Conservation (phyloP, 2,113 vertebrate genomes). For the Pterophyllum scalare region DNA sequence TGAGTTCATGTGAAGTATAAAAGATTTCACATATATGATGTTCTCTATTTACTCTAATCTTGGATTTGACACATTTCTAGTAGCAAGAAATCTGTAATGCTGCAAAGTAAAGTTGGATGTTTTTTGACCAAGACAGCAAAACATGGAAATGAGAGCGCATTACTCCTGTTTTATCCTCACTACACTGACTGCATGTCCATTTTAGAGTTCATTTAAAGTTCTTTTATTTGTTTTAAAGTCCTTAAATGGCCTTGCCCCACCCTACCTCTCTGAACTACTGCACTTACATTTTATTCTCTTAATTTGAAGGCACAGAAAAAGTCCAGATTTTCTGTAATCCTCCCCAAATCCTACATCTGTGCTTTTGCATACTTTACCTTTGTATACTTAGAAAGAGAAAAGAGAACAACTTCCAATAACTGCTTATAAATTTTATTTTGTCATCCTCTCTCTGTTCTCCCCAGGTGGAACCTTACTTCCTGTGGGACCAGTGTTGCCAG, state of each 20-base stretch:
- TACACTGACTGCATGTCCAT: not conserved
- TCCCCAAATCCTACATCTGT: not conserved
- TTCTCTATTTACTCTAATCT: not conserved
- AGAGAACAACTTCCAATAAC: not conserved
- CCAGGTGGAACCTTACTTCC: constrained; percentile 96
- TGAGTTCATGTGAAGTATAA: not conserved
- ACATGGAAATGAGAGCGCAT: not conserved
- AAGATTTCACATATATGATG: not conserved
- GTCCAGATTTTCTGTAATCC: not conserved
- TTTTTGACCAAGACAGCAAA: too few relatives aligned
- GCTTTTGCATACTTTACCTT: not conserved
- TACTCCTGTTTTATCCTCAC: not conserved
- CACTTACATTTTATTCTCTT: constrained; percentile 4
- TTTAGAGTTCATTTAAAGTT: not conserved
- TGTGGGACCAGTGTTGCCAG: constrained; percentile 97
- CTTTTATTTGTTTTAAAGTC: not conserved
- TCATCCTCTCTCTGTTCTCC: not conserved
- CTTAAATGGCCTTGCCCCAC: not conserved
- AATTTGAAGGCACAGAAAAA: not conserved
- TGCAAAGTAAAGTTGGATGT: not conserved
- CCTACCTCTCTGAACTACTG: not conserved
- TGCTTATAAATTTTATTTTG: not conserved
- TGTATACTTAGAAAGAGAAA: not conserved
- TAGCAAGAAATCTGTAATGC: not conserved
- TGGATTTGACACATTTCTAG: not conserved